phyloP scores from a whole-genome alignment of 2,797 vertebrate species.

The Babyrousa celebensis region DNA sequence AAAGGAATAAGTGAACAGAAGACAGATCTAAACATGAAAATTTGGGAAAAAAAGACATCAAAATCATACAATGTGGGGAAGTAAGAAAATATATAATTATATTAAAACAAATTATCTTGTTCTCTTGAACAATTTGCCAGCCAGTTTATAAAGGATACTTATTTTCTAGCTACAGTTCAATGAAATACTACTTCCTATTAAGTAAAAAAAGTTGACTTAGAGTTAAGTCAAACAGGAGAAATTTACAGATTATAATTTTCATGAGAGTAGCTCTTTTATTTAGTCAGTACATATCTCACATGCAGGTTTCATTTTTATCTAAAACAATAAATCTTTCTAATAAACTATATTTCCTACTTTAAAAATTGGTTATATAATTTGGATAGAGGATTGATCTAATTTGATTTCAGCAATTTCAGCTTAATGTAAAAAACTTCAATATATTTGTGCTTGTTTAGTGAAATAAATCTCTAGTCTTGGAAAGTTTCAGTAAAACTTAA shows the following conservation, averaged over 20 bases:
- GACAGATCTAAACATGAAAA: too few relatives aligned
- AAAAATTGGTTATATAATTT: background rate
- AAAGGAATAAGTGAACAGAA: background rate
- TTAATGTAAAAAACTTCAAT: background rate
- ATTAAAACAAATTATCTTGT: background rate
- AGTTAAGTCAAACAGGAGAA: background rate
- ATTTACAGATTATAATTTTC: background rate
- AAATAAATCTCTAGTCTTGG: background rate
- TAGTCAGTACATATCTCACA: background rate
- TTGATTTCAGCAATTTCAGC: constrained; percentile 1
- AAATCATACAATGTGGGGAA: too few relatives aligned
- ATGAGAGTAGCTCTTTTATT: background rate
- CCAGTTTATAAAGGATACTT: background rate
- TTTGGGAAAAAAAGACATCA: too few relatives aligned
- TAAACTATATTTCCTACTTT: background rate
- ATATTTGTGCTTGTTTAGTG: background rate
- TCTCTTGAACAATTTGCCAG: background rate
- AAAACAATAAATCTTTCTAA: background rate
- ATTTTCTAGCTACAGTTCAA: background rate
- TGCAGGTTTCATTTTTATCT: background rate
- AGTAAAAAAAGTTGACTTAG: background rate
- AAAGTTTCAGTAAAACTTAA: background rate
- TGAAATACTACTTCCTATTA: background rate
- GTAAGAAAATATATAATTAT: background rate
- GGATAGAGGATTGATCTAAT: background rate